Evolutionary conservation across 2,113 vertebrate genomes (phyloP).

Genomic region (Apeltes quadracus): DNA sequence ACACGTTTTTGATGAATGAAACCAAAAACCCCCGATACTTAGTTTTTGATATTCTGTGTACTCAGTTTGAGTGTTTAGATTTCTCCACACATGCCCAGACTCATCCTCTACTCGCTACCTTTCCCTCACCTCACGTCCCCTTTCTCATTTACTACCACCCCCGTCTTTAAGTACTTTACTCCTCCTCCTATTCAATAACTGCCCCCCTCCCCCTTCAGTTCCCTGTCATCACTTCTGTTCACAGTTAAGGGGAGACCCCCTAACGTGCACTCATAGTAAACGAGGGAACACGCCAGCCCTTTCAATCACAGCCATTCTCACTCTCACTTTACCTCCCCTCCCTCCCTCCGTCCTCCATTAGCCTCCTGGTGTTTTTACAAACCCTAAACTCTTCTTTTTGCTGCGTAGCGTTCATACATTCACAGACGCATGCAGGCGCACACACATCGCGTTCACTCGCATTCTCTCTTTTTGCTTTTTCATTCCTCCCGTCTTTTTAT

Average conservation of each 20-base stretch:
- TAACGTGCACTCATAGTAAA: slow-evolving; percentile 27
- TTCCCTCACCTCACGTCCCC: slow-evolving; percentile 1
- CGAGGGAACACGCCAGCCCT: slow-evolving; percentile 19
- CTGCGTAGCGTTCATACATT: slow-evolving; percentile 16
- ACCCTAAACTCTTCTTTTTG: slow-evolving; percentile 46
- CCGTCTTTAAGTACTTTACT: slow-evolving; percentile 13
- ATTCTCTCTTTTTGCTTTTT: slow-evolving; percentile 31
- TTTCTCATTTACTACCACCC: background rate
- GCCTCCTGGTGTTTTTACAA: slow-evolving; percentile 66
- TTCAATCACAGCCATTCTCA: slow-evolving; percentile 44
- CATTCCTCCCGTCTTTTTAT: background rate
- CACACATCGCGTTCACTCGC: slow-evolving; percentile 35
- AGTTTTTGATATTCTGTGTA: background rate
- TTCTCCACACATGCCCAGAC: slow-evolving; percentile 37
- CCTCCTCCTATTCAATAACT: slow-evolving; percentile 10
- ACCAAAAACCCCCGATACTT: too few relatives aligned
- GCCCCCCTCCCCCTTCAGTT: slow-evolving; percentile 5
- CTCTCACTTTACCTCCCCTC: slow-evolving; percentile 30
- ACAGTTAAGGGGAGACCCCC: slow-evolving; percentile 43
- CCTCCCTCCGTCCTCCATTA: slow-evolving; percentile 46
- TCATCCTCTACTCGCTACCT: slow-evolving; percentile 31
- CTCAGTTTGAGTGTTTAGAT: slow-evolving; percentile 33
- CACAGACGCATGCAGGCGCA: slow-evolving; percentile 44
- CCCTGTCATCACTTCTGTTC: slow-evolving; percentile 12
- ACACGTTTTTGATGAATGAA: too few relatives aligned